Conservation (phyloP, 1,140 invertebrate genomes). For the Carcinoscorpius rotundicauda region DNA sequence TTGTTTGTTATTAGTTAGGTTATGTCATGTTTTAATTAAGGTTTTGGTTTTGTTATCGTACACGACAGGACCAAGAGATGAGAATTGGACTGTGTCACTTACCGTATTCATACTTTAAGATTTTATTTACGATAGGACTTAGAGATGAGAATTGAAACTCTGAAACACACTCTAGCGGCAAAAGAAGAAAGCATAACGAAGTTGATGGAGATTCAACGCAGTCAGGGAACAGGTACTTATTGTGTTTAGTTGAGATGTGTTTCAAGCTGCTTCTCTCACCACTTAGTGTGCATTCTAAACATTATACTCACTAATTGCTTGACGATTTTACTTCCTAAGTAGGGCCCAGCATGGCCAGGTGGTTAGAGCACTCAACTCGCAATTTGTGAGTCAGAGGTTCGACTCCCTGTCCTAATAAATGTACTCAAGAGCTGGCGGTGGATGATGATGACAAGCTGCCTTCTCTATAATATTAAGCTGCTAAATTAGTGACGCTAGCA, state of each 20-base stretch:
- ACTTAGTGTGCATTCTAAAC: not conserved
- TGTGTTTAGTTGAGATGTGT: not conserved
- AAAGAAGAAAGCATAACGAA: slow-evolving; percentile 98
- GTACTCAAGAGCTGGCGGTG: too few species aligned
- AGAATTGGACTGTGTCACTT: too few species aligned
- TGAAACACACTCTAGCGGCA: slow-evolving; percentile 90
- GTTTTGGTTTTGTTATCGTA: too few species aligned
- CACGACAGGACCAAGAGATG: not conserved
- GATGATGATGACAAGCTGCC: too few species aligned
- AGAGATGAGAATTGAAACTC: slow-evolving; percentile 90
- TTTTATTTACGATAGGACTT: slow-evolving; percentile 50
- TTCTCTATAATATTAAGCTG: too few species aligned
- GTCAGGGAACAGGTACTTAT: slow-evolving; percentile 83
- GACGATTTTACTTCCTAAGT: not conserved
- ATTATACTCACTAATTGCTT: not conserved
- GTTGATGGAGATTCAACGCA: slow-evolving; percentile 94
- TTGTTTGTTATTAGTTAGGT: too few species aligned
- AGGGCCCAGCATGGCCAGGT: not conserved
- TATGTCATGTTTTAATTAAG: too few species aligned
- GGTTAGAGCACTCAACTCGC: not conserved
- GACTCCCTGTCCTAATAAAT: not conserved
- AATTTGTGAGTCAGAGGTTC: not conserved
- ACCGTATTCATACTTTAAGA: not conserved
- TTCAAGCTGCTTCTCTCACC: not conserved
- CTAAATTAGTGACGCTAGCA: too few species aligned